phyloP scores from a whole-genome alignment of 1,140 invertebrate genomes.

The Eupeodes corollae region DNA sequence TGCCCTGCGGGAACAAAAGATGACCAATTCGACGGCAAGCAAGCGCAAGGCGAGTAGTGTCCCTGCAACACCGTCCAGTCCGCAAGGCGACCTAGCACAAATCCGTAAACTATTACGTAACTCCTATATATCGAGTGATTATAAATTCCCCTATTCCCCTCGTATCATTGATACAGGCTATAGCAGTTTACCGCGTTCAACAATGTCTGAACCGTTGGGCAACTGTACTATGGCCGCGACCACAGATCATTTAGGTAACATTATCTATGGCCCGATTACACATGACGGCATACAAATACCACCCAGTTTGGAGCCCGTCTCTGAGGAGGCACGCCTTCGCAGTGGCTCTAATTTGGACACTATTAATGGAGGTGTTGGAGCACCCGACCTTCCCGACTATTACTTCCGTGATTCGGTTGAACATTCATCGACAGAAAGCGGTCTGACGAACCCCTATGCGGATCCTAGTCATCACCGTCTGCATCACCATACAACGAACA shows the following conservation, averaged over 20 bases:
- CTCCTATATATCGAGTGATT: slow-evolving; percentile 1
- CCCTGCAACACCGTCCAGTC: slow-evolving; percentile 73
- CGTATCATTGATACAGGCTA: slow-evolving; percentile 47
- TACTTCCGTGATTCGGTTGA: slow-evolving; percentile 64
- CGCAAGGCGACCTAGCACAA: slow-evolving; percentile 37
- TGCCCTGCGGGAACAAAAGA: slow-evolving; percentile 38
- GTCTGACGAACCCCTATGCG: slow-evolving; percentile 40
- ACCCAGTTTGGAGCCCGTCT: slow-evolving; percentile 45
- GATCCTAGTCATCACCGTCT: slow-evolving; percentile 24
- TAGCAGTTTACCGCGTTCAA: slow-evolving; percentile 69
- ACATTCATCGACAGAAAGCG: slow-evolving; percentile 50
- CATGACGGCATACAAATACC: slow-evolving; percentile 12
- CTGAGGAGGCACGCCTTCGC: slow-evolving; percentile 41
- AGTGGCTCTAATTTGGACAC: slow-evolving; percentile 20
- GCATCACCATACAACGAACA: slow-evolving; percentile 39
- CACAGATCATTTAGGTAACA: slow-evolving; percentile 38
- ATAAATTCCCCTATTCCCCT: background rate
- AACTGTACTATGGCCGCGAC: slow-evolving; percentile 28
- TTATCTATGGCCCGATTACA: slow-evolving; percentile 13
- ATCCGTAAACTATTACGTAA: slow-evolving; percentile 21
- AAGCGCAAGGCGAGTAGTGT: slow-evolving; percentile 69
- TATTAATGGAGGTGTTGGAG: slow-evolving; percentile 12
- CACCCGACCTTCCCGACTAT: slow-evolving; percentile 41
- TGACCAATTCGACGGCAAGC: slow-evolving; percentile 47
- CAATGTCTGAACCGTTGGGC: slow-evolving; percentile 58